Conservation (phyloP, 1,140 invertebrate species). For the Drosophila quadrilineata region DNA sequence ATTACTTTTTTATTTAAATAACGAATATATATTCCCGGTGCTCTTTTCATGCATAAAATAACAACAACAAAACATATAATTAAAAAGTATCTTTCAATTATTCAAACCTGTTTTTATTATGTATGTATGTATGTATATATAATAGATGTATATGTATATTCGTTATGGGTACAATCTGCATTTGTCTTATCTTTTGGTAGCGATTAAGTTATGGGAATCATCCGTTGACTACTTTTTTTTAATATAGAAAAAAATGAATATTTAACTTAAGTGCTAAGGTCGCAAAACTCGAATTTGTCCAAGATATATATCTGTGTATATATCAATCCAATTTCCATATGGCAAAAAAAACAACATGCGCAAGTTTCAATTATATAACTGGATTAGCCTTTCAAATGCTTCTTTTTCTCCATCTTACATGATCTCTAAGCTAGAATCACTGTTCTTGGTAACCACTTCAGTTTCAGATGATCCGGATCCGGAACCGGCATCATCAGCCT, state of each 20-base stretch:
- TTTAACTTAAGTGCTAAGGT: conserved; percentile 16
- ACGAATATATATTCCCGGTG: conserved; percentile 9
- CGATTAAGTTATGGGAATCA: conserved; percentile 50
- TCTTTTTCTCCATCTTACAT: conserved; percentile 84
- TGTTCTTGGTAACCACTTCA: conserved; percentile 86
- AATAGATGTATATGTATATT: conserved; percentile 32
- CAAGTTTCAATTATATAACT: conserved; percentile 3
- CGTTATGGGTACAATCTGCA: conserved; percentile 40
- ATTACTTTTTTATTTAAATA: conserved; percentile 41
- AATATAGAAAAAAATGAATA: too few species aligned
- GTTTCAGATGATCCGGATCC: conserved; percentile 85
- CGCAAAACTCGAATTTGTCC: conserved; percentile 25
- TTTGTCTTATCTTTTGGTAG: conserved; percentile 53
- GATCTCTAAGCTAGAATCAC: conserved; percentile 87
- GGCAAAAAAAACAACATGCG: too few species aligned
- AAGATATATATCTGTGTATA: too few species aligned
- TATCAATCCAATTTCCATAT: conserved; percentile 32
- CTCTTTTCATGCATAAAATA: conserved; percentile 27
- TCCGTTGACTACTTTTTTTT: conserved; percentile 26
- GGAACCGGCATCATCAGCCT: conserved; percentile 81
- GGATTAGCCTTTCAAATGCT: conserved; percentile 18
- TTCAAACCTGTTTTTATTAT: conserved; percentile 54
- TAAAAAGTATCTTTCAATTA: conserved; percentile 69
- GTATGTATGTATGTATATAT: conserved; percentile 43
- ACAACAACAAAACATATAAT: conserved; percentile 44